Evolutionary conservation across 1,140 invertebrate species (phyloP).

Genomic region (Amyelois transitella): DNA sequence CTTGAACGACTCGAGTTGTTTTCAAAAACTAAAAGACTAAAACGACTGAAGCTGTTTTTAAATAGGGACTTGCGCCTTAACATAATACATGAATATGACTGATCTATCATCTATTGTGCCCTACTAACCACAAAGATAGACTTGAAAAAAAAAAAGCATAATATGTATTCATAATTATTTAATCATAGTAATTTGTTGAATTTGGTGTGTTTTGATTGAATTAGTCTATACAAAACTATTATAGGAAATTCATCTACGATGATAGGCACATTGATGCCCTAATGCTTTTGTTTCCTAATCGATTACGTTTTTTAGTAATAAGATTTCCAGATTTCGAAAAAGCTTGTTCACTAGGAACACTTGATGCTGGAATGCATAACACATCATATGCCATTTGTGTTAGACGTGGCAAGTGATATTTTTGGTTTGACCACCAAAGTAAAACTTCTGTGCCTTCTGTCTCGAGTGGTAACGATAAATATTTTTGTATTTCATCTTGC

Average conservation of each 20-base stretch:
- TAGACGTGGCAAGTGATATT: neutral
- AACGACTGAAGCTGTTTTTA: no score
- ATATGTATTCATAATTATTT: no score
- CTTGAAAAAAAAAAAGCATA: no score
- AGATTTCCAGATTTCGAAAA: constrained; percentile 5
- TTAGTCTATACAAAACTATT: no score
- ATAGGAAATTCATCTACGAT: constrained; percentile 1
- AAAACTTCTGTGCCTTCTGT: constrained; percentile 1
- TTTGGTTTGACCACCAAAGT: constrained; percentile 3
- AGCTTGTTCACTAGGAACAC: constrained; percentile 6
- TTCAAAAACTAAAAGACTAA: no score
- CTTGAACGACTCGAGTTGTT: no score
- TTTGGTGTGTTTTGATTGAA: no score
- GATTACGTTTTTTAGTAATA: neutral
- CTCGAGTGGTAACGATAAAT: neutral
- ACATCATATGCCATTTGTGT: neutral
- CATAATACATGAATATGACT: no score
- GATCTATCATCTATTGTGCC: no score
- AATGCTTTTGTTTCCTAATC: constrained; percentile 4
- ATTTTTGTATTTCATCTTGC: neutral
- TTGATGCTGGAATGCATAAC: neutral
- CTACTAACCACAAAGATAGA: no score
- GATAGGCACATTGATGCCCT: constrained; percentile 3
- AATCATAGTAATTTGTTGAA: no score
- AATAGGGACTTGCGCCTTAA: no score